phyloP scores from a whole-genome alignment of 2,888 invertebrate genomes.

The Xylota sylvarum region DNA sequence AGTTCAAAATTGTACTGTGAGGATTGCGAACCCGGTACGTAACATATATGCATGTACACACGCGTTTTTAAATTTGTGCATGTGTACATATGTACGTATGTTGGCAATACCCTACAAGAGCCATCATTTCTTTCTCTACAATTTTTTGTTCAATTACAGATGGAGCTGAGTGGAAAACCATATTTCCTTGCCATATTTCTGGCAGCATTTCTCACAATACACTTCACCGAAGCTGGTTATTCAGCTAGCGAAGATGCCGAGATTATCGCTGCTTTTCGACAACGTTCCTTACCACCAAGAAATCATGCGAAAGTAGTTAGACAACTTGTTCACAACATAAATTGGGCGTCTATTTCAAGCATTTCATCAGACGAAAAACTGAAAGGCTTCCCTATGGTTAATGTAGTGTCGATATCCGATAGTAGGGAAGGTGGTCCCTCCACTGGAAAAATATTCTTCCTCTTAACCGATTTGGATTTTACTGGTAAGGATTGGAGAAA shows the following conservation, averaged over 20 bases:
- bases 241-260: slow-evolving; percentile 80
- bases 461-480: slow-evolving; percentile 84
- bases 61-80: no score
- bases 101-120: no score
- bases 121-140: not conserved
- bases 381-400: slow-evolving; percentile 84
- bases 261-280: slow-evolving; percentile 79
- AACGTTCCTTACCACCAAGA: slow-evolving; percentile 65
- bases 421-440: slow-evolving; percentile 79
- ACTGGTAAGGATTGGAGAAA: slow-evolving; percentile 83
- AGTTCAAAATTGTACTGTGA: no score
- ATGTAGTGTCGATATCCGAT: slow-evolving; percentile 84
- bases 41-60: no score
- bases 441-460: slow-evolving; percentile 83
- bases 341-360: slow-evolving; percentile 83
- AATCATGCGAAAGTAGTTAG: slow-evolving; percentile 84
- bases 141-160: slow-evolving; percentile 23
- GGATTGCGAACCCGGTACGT: no score
- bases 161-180: slow-evolving; percentile 11
- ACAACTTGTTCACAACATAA: slow-evolving; percentile 82
- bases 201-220: slow-evolving; percentile 27
- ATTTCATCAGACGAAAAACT: slow-evolving; percentile 81
- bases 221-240: slow-evolving; percentile 75
- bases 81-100: no score
- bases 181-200: slow-evolving; percentile 29